Base-by-base conservation (phyloP, 2,113 vertebrate genomes). In the Dendropsophus ebraccatus region DNA sequence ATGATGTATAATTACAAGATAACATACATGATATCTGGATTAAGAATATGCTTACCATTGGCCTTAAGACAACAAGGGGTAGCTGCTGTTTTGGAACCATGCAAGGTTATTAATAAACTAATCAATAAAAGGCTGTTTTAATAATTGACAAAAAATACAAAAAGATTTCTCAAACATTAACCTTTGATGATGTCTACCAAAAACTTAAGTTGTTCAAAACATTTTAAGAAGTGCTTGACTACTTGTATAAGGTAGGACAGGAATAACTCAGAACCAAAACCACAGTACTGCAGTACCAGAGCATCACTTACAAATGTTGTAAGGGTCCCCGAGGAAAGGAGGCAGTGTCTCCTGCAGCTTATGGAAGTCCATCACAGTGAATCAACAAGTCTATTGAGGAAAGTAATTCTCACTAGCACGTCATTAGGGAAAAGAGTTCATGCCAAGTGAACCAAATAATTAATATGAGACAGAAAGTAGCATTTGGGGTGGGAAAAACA, bases 381-480 rank as follows among this genome's bases (percentile, higher is more conserved):
- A 87, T 81, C 52, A 81, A 87, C 17, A 16, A 74, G 45, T 69
- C 77, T 74, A 73, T 81, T 73, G 23, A 87, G 85, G 62, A 73
- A 50, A 58, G 79, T 81, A 49, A 72, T 58, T 81, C 69, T 74
- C 69, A 81, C 52, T 87, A 81, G 45, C 84, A 86, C 77, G 78
- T 87, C 85, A 87, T 87, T 87, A 87, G 85, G 85, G 85, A 87
- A 81, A 58, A 62, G 49, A 81, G 50, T 49, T 81, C 78, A 74
- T 74, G 85, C 85, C 85, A 87, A 87, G 85, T 81, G 67, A 87
- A 87, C 85, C 85, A 81, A 87, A 74, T 81, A 73, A 87, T 87
- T 87, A 87, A 87, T 81, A 81, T 73, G 50, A 86, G 76, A 19
- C 69, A 50, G 67, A 87, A 87, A 87, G 85, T 87, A 81, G 78